Evolutionary conservation across 1,140 invertebrate species (phyloP).

Genomic region (Chironomus tepperi): DNA sequence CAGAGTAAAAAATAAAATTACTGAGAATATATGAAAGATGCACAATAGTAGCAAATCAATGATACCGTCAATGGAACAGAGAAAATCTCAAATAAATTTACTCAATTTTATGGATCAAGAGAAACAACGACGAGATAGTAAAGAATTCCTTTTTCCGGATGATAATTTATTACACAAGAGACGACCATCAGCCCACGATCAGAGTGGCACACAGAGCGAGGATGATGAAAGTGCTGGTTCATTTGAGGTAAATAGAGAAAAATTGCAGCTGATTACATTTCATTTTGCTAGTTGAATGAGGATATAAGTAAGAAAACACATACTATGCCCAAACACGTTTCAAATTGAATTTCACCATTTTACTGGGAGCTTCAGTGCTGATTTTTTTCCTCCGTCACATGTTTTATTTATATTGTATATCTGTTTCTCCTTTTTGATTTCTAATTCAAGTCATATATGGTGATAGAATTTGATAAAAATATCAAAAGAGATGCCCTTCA

Average conservation of each 20-base stretch:
- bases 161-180: slow-evolving; percentile 16
- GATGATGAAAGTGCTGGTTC: slow-evolving; percentile 10
- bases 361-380: neutral
- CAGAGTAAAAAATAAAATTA: neutral
- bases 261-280: neutral
- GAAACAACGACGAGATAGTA: neutral
- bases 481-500: neutral
- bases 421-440: neutral
- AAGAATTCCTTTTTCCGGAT: slow-evolving; percentile 13
- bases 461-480: slow-evolving; percentile 15
- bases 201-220: neutral
- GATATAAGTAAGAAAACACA: neutral
- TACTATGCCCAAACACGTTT: neutral
- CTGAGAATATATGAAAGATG: neutral
- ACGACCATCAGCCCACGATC: neutral
- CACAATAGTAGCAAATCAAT: neutral
- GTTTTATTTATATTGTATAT: neutral
- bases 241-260: slow-evolving; percentile 19
- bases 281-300: neutral
- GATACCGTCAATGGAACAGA: neutral
- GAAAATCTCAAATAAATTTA: slow-evolving; percentile 22
- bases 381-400: neutral
- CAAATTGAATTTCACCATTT: neutral
- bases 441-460: slow-evolving; percentile 12
- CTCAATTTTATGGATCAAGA: slow-evolving; percentile 16